Evolutionary conservation across 1,140 invertebrate genomes (phyloP).

Genomic region (Drosophila navojoa): DNA sequence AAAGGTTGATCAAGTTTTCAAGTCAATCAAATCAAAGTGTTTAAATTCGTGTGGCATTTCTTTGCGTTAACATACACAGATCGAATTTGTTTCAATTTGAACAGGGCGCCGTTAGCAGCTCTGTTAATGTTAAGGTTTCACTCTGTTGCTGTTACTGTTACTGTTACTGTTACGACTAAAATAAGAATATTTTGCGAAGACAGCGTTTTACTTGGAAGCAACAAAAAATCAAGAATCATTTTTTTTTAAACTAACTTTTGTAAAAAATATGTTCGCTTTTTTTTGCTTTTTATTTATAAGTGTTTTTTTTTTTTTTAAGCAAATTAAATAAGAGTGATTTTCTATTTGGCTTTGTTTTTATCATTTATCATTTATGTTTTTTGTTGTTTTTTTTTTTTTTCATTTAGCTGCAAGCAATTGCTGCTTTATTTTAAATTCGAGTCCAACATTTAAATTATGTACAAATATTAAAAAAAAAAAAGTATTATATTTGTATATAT

Average conservation of each 20-base stretch:
- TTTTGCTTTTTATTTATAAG: not conserved
- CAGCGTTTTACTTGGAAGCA: conserved; percentile 69
- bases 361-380: conserved; percentile 13
- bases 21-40: conserved; percentile 18
- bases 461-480: conserved; percentile 72
- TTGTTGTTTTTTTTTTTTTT: conserved; percentile 53
- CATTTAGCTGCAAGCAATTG: conserved; percentile 47
- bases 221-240: conserved; percentile 55
- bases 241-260: conserved; percentile 42
- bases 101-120: not conserved
- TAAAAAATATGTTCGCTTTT: conserved; percentile 33
- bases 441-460: conserved; percentile 79
- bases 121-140: conserved; percentile 1
- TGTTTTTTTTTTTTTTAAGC: conserved; percentile 35
- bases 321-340: conserved; percentile 34
- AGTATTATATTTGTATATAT: conserved; percentile 32
- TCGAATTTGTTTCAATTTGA: not conserved
- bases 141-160: not conserved
- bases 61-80: conserved; percentile 2
- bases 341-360: conserved; percentile 35
- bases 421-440: conserved; percentile 73
- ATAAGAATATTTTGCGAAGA: conserved; percentile 45
- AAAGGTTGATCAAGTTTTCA: conserved; percentile 21
- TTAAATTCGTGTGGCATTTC: conserved; percentile 16
- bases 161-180: conserved; percentile 31